Evolutionary conservation across 2,888 invertebrate species (phyloP).

Genomic region (Fragum fragum): DNA sequence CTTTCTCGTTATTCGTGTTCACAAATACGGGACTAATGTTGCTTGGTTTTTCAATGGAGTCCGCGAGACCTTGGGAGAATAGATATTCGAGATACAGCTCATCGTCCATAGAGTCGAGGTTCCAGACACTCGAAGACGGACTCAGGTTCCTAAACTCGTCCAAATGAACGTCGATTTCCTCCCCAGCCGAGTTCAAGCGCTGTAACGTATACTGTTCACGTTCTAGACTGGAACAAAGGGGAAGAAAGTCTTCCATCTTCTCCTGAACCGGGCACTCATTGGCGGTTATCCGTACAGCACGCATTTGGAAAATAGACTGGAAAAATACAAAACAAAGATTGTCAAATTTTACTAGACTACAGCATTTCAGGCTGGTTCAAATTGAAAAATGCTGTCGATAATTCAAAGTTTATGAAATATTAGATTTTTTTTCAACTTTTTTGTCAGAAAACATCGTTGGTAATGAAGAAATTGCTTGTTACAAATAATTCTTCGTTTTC

Average conservation of each 20-base stretch:
- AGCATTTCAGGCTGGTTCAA: too few relatives aligned
- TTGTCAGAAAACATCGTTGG: too few relatives aligned
- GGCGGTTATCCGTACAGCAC: slow-evolving; percentile 55
- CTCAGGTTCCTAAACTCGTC: slow-evolving; percentile 75
- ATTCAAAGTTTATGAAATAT: too few relatives aligned
- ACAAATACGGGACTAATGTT: slow-evolving; percentile 68
- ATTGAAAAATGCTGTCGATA: too few relatives aligned
- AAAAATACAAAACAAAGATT: slow-evolving; percentile 15
- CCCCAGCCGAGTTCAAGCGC: slow-evolving; percentile 84
- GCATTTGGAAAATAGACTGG: slow-evolving; percentile 57
- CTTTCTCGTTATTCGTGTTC: slow-evolving; percentile 66
- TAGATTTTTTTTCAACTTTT: too few relatives aligned
- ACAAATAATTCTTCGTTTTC: too few relatives aligned
- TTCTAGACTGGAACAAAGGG: slow-evolving; percentile 82
- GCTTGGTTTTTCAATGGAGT: slow-evolving; percentile 77
- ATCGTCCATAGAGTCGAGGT: slow-evolving; percentile 79
- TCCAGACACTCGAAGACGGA: slow-evolving; percentile 74
- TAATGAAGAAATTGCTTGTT: too few relatives aligned
- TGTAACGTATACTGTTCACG: slow-evolving; percentile 83
- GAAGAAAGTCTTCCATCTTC: slow-evolving; percentile 82
- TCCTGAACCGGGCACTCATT: slow-evolving; percentile 63
- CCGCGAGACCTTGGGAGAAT: slow-evolving; percentile 82
- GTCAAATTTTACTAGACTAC: too few relatives aligned
- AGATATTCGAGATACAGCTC: slow-evolving; percentile 83
- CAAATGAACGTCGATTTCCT: slow-evolving; percentile 77